Evolutionary conservation across 2,797 vertebrate genomes (phyloP).

Genomic region (Telmatherina bonti): DNA sequence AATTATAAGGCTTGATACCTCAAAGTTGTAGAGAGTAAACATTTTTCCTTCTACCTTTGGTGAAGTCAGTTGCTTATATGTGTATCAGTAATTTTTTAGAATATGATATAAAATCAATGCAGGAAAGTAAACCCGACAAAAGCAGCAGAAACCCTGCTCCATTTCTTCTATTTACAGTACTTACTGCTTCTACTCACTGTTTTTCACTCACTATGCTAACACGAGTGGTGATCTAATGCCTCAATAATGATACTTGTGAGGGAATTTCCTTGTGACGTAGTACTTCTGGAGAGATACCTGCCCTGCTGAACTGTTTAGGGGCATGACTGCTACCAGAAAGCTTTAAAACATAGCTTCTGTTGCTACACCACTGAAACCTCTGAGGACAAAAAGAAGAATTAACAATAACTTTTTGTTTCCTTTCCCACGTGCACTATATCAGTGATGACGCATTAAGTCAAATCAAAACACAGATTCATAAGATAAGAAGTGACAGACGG

Average conservation of each 20-base stretch:
- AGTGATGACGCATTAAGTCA: too few species aligned
- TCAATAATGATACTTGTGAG: neutral
- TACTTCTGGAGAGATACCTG: too few species aligned
- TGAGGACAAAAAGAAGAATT: neutral
- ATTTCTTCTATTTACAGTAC: too few species aligned
- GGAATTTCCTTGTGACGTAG: slow-evolving; percentile 33
- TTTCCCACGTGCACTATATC: neutral
- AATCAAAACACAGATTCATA: neutral
- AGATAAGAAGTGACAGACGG: neutral
- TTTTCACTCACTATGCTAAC: too few species aligned
- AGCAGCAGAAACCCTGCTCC: neutral
- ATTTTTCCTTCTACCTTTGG: too few species aligned
- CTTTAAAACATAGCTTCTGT: neutral
- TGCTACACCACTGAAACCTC: neutral
- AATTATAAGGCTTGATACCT: neutral
- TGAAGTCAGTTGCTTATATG: neutral
- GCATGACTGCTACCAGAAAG: neutral
- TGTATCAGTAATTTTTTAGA: neutral
- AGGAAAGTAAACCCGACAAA: neutral
- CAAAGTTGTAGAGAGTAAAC: neutral
- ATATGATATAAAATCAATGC: neutral
- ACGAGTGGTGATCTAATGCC: neutral
- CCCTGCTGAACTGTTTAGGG: rapidly evolving
- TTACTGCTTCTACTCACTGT: too few species aligned
- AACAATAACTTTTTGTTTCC: neutral